phyloP scores from a whole-genome alignment of 2,888 invertebrate genomes.

The Sicus ferrugineus region DNA sequence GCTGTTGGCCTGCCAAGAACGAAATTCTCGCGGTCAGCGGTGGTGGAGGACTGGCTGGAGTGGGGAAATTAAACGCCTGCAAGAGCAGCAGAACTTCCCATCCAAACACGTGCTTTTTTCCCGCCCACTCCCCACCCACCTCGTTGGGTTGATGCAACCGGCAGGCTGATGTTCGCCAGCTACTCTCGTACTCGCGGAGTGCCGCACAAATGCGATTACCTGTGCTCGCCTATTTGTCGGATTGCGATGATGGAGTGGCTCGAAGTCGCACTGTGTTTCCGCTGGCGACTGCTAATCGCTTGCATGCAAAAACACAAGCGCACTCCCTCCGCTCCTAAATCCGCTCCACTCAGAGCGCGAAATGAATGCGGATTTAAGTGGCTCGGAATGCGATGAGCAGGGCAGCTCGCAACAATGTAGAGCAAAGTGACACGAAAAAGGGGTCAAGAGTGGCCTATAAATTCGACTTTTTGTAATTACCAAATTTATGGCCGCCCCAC shows the following conservation, averaged over 20 bases:
- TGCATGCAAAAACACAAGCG: slow-evolving; percentile 22
- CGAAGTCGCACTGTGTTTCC: background rate
- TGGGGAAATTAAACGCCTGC: background rate
- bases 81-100: slow-evolving; percentile 2
- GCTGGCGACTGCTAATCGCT: slow-evolving; percentile 55
- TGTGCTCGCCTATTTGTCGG: slow-evolving; percentile 57
- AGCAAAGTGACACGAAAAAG: slow-evolving; percentile 48
- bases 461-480: slow-evolving; percentile 61
- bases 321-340: too few species aligned
- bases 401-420: slow-evolving; percentile 7
- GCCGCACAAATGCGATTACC: slow-evolving; percentile 56
- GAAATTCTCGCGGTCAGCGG: too few species aligned
- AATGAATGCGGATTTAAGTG: background rate
- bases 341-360: too few species aligned
- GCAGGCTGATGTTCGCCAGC: background rate
- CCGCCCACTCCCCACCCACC: too few species aligned
- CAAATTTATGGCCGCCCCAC: slow-evolving; percentile 55
- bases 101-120: too few species aligned
- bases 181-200: too few species aligned
- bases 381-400: background rate
- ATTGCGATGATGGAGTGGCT: slow-evolving; percentile 3
- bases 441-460: slow-evolving; percentile 61
- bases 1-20: too few species aligned
- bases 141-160: background rate
- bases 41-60: background rate